Percentiles rank a stretch among this genome's conserved stretches.
These are phyloP conservation scores for Mactra quadrangularis DNA, from an alignment of 1,140 invertebrate genomes.

Conservation along the genomic window DNA sequence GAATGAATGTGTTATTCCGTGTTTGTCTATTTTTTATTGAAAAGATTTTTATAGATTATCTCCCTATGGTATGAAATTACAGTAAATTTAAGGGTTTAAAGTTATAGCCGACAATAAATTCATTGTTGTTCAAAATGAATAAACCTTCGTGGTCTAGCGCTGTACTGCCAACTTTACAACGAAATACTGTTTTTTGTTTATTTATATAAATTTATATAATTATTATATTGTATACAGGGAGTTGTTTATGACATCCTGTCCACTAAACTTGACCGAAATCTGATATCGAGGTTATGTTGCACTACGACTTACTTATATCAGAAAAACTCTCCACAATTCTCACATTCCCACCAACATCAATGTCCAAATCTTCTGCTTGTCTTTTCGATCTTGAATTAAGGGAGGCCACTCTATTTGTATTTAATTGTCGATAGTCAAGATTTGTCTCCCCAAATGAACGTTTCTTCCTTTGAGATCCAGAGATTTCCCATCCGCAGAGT, in stretches of 20 bases:
- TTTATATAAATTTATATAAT: no score
- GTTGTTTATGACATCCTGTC: background rate
- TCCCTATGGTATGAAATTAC: no score
- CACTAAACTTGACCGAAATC: background rate
- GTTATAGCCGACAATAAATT: no score
- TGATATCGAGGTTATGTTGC: background rate
- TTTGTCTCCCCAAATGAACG: background rate
- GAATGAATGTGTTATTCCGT: no score
- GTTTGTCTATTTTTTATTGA: no score
- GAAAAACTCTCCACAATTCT: constrained; percentile 63
- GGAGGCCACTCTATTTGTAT: background rate
- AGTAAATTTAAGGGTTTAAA: no score
- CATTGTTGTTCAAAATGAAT: background rate
- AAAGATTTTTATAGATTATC: no score
- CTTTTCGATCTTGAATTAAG: background rate
- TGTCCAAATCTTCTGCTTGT: constrained; percentile 13
- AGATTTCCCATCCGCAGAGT: constrained; percentile 25
- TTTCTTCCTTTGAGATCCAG: constrained; percentile 52
- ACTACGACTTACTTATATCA: constrained; percentile 51
- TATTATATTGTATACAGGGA: no score
- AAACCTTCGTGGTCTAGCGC: background rate
- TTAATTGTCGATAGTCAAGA: background rate
- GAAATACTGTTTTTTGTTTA: background rate
- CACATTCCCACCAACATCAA: constrained; percentile 55
- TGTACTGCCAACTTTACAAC: background rate